A percentile compares a stretch with the other conserved stretches of the same genome.
These are phyloP conservation scores for Climacteris rufus DNA, from an alignment of 2,113 vertebrate genomes.

Conservation along the genomic window DNA sequence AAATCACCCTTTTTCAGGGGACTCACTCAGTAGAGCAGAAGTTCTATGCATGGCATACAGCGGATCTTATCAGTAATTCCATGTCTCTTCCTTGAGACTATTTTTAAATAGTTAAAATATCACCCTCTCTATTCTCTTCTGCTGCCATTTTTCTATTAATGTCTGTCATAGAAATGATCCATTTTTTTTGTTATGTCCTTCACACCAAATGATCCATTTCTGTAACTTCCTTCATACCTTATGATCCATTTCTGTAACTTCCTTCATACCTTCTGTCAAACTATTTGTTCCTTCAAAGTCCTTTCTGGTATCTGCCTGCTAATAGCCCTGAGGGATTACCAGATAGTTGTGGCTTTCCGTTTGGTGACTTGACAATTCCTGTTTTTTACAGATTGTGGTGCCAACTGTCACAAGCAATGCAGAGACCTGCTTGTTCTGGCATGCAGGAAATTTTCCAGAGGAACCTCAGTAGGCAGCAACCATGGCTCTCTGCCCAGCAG, in stretches of 20 bases:
- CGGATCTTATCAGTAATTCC: not conserved
- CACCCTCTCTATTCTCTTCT: not conserved
- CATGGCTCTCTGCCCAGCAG: constrained; percentile 91
- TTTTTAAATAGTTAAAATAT: not conserved
- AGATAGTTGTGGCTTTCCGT: not conserved
- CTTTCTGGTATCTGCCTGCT: not conserved
- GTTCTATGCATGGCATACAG: not conserved
- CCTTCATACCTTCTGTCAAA: not conserved
- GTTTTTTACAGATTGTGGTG: constrained; percentile 86
- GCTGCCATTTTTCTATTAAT: not conserved
- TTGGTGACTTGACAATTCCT: not conserved
- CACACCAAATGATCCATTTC: not conserved
- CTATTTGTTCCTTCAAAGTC: not conserved
- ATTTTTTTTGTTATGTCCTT: not conserved
- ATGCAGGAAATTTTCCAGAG: constrained; percentile 87
- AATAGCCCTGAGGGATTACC: not conserved
- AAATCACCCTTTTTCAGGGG: accelerated
- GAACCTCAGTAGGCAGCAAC: constrained; percentile 79
- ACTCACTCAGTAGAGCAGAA: not conserved
- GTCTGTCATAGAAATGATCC: not conserved
- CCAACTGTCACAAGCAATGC: constrained; percentile 97
- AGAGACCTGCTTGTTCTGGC: constrained; percentile 92
- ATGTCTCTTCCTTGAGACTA: not conserved
- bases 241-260: not conserved
- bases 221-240: not conserved